Evolutionary conservation across 2,113 vertebrate species (phyloP), one percentile per base, ranked within the genome.

Genomic region (Lota lota): DNA sequence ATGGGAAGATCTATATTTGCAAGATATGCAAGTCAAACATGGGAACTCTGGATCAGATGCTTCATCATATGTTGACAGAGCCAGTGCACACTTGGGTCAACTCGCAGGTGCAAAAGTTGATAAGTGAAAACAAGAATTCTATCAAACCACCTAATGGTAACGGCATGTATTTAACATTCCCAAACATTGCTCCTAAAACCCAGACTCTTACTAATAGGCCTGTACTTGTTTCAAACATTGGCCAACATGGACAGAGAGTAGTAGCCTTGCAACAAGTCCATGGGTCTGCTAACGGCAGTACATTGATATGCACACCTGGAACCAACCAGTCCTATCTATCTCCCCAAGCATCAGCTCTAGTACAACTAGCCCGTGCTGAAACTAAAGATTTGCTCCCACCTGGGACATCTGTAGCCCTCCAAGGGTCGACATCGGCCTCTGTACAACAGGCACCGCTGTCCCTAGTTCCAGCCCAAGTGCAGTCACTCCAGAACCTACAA

Each of bases 61-160:
- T 98, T 76, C 98, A 95, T 71, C 97, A 99, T 68, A 86, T 99
- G 75, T 75, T 98, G 79, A 93, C 94, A 0, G 93, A 95, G 0
- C 95, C 97, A 19, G 85, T 80, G 8, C 97, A 99, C 85, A 89
- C 93, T 79, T 91, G 94, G 60, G 72, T 98, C 79, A 94, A 93
- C 70, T 90, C 92, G 40, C 95, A 96, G 65, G 92, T 99, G 28
- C 89, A 94, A 22, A 85, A 90, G 33, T 69, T 95, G 68, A 96
- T 99, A 83, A 92, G 90, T 28, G 94, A 97, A 69, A 89, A 91
- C 76, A 70, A 85, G 80, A 83, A 61, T 79, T 69, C 17, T 91
- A 72, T 69, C 40, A 8, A 47, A 47, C 60, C 84, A 1, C 61
- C 83, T 1, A 88, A 90, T 54, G 82, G 85, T 14, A 88, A 82